phyloP scores from a whole-genome alignment of 2,888 invertebrate species.

The Cremastobaeus sp. region DNA sequence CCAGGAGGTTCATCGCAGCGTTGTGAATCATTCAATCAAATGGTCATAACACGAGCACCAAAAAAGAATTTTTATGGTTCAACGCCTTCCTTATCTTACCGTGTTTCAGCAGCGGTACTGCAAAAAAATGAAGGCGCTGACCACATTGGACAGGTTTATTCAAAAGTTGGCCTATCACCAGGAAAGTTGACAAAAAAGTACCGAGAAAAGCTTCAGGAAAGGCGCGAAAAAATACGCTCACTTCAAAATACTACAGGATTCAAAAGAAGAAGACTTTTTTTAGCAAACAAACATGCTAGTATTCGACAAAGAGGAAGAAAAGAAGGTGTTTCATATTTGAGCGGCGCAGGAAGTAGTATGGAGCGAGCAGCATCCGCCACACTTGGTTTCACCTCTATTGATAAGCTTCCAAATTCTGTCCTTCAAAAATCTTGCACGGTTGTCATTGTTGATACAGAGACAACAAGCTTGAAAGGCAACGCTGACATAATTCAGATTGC shows the following conservation, averaged over 20 bases:
- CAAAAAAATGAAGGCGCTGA: slow-evolving; percentile 52
- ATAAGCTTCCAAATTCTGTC: no score
- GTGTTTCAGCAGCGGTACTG: slow-evolving; percentile 41
- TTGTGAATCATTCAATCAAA: slow-evolving; percentile 51
- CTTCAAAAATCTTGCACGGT: no score
- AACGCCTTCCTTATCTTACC: slow-evolving; percentile 34
- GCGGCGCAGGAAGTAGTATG: no score
- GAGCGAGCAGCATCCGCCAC: no score
- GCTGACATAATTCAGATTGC: no score
- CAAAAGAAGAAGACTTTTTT: no score
- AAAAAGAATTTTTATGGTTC: slow-evolving; percentile 48
- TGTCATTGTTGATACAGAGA: no score
- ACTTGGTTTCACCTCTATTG: no score
- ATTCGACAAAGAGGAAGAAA: no score
- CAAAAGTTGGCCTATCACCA: background rate
- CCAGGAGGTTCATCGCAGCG: slow-evolving; percentile 52
- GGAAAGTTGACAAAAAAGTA: background rate
- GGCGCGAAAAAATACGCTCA: background rate
- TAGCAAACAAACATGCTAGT: no score
- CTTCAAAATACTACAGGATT: background rate
- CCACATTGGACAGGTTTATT: background rate
- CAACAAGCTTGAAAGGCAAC: no score
- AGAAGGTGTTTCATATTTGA: no score
- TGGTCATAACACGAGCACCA: slow-evolving; percentile 43
- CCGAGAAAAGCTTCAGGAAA: background rate